A percentile compares a stretch with the other conserved stretches of the same genome.
Conservation (phyloP, 2,888 invertebrate species). For the Brachyptera putata region DNA sequence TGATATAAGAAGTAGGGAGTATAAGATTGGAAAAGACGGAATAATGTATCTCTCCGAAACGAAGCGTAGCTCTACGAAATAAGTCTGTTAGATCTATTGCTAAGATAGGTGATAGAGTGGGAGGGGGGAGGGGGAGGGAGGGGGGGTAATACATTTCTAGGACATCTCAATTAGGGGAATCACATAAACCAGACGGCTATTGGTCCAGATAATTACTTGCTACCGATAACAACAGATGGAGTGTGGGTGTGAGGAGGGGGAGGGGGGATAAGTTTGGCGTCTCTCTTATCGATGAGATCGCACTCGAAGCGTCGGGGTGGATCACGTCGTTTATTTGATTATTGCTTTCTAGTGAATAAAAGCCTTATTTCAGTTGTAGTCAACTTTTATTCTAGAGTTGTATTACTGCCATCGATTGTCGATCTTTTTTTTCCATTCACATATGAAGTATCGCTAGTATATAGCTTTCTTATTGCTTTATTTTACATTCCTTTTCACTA, state of each 20-base stretch:
- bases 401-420: too few relatives aligned
- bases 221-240: background rate
- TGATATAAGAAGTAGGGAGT: slow-evolving; percentile 5
- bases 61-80: background rate
- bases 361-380: too few relatives aligned
- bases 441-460: too few relatives aligned
- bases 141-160: slow-evolving; percentile 15
- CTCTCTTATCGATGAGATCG: too few relatives aligned
- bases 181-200: slow-evolving; percentile 16
- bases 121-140: background rate
- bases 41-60: slow-evolving; percentile 1
- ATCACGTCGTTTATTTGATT: background rate
- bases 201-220: slow-evolving; percentile 19
- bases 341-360: too few relatives aligned
- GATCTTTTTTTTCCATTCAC: too few relatives aligned
- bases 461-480: too few relatives aligned
- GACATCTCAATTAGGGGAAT: slow-evolving; percentile 19
- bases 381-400: too few relatives aligned
- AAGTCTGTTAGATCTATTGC: slow-evolving; percentile 3
- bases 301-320: background rate
- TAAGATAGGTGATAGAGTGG: background rate
- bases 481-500: too few relatives aligned
- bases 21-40: slow-evolving; percentile 9
- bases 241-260: background rate
- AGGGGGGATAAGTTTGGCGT: too few relatives aligned